Evolutionary conservation across 2,113 vertebrate species (phyloP), one percentile per base, ranked within the genome.

Genomic region (Machaerirhynchus nigripectus): DNA sequence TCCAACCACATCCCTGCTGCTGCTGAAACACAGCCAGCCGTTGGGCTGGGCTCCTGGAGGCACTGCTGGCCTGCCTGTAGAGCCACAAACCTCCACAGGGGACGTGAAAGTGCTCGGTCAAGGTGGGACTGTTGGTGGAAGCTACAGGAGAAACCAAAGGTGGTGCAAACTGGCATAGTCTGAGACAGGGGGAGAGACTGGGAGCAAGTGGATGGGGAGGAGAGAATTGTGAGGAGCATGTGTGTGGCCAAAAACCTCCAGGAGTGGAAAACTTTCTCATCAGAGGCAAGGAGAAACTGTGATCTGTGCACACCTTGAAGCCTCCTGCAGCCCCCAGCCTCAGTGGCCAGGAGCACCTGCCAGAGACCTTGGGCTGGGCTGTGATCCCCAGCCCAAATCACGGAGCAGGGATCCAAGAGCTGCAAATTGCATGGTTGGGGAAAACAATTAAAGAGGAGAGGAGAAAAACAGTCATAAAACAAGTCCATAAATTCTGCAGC

Each of bases 271-370:
- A 1, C 2, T 15, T 11, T 11, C 33, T 53, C 0, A 0, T 89
- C 28, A 26, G 0, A 1, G 27, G 30, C 11, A 4, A 47, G 12
- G 49, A 27, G 21, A 53, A 63, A 40, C 5, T 1, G 1, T 5
- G 22, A 19, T 30, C 18, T 3, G 20, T 24, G 50, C 40, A 44
- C 16, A 28, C 21, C 47, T 39, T 15, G 33, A 46, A 79, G 7
- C 7, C 28, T 46, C 22, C 18, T 1, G 4, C 30, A 65, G 42
- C 3, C 22, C 26, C 20, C 27, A 60, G 44, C 14, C 60, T 49
- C 1, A 2, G 27, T 8, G 39, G 16, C 8, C 5, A 5, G 42
- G 30, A 60, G 18, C 6, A 46, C 16, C 5, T 1, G 2, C 16
- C 1, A 1, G 70, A 59, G 55, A 33, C 26, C n/a, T 76, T 68